These are phyloP conservation scores for Psilopogon haemacephalus DNA, from an alignment of 2,113 vertebrate genomes.

Conservation along the genomic window DNA sequence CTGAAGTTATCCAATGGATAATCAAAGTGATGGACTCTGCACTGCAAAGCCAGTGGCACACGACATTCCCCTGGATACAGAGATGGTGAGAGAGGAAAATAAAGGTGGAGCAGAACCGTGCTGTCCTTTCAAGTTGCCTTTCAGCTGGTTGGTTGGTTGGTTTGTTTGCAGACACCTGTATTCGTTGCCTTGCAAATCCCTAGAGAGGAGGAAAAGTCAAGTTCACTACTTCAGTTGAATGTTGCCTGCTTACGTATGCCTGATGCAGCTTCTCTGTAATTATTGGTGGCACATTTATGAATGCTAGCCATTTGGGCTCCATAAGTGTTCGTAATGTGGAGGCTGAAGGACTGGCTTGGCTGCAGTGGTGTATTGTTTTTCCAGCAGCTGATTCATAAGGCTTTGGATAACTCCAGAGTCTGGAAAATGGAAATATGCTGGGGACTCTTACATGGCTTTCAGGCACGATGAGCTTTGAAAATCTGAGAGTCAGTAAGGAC, in stretches of 20 bases:
- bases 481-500: background rate
- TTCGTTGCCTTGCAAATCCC: background rate
- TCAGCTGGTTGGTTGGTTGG: background rate
- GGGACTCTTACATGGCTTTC: background rate
- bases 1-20: background rate
- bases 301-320: background rate
- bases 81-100: background rate
- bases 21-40: rapidly evolving
- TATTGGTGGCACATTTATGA: rapidly evolving
- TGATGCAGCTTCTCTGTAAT: background rate
- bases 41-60: background rate
- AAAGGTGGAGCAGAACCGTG: background rate
- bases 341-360: background rate
- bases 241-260: background rate
- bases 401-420: background rate
- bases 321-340: background rate
- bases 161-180: background rate
- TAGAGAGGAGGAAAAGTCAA: background rate
- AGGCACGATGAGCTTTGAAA: background rate
- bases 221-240: background rate
- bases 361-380: rapidly evolving
- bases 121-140: background rate
- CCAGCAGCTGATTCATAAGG: background rate
- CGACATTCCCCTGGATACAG: rapidly evolving
- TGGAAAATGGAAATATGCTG: background rate